These are phyloP conservation scores for Gallinago undulata DNA, from an alignment of 2,113 vertebrate species.

Conservation along the genomic window DNA sequence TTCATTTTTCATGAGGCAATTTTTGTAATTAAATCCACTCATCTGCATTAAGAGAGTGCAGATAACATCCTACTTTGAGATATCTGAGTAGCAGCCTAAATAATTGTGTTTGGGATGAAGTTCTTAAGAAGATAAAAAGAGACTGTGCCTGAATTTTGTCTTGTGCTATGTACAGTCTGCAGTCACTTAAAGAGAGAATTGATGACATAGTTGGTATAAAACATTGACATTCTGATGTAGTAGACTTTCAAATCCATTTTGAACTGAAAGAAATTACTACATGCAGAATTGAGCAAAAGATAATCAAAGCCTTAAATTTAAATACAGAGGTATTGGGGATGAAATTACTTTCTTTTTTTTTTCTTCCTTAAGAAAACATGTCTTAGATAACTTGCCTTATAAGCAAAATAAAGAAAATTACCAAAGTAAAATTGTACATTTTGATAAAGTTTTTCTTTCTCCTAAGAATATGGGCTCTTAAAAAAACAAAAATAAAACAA, in stretches of 20 bases:
- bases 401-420: neutral
- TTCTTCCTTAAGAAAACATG: neutral
- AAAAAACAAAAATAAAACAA: neutral
- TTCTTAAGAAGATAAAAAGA: neutral
- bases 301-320: neutral
- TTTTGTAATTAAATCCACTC: neutral
- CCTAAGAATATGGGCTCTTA: neutral
- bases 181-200: neutral
- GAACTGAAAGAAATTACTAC: neutral
- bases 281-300: neutral
- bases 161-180: neutral
- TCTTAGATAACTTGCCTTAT: neutral
- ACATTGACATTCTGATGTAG: neutral
- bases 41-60: neutral
- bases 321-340: neutral
- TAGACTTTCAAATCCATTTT: neutral
- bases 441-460: neutral
- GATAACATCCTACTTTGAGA: neutral
- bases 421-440: neutral
- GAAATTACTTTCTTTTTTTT: neutral
- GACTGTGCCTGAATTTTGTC: neutral
- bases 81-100: neutral
- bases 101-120: neutral
- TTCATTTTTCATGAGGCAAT: neutral
- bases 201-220: neutral